Evolutionary conservation across 2,113 vertebrate genomes (phyloP).

Genomic region (Pycnonotus jocosus): DNA sequence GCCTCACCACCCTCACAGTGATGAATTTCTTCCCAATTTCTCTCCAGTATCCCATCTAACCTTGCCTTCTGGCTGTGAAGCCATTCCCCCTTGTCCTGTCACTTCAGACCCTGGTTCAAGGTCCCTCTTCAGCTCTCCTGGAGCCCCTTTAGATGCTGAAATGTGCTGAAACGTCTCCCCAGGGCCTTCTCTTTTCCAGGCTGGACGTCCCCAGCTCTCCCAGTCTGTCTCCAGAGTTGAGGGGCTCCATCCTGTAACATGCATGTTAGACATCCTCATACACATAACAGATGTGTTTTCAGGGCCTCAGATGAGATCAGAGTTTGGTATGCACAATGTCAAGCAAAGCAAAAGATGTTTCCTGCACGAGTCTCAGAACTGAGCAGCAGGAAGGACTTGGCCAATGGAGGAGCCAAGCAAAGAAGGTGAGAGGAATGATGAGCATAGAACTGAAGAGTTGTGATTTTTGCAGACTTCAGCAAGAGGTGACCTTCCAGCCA

Average conservation of each 20-base stretch:
- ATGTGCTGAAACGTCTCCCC: not conserved
- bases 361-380: not conserved
- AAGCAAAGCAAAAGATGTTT: not conserved
- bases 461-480: not conserved
- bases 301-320: not conserved
- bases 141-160: not conserved
- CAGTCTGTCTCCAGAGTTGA: not conserved
- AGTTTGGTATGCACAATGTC: not conserved
- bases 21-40: not conserved
- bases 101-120: not conserved
- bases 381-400: not conserved
- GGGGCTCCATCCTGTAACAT: not conserved
- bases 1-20: not conserved
- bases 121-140: not conserved
- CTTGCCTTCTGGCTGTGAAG: not conserved
- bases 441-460: not conserved
- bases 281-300: rapidly evolving
- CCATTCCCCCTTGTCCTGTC: not conserved
- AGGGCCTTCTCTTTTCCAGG: not conserved
- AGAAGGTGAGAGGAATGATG: not conserved
- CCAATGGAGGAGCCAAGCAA: not conserved
- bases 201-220: not conserved
- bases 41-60: not conserved
- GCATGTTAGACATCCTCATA: not conserved
- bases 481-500: not conserved